Evolutionary conservation across 2,113 vertebrate species (phyloP).

Genomic region (Pica pica): DNA sequence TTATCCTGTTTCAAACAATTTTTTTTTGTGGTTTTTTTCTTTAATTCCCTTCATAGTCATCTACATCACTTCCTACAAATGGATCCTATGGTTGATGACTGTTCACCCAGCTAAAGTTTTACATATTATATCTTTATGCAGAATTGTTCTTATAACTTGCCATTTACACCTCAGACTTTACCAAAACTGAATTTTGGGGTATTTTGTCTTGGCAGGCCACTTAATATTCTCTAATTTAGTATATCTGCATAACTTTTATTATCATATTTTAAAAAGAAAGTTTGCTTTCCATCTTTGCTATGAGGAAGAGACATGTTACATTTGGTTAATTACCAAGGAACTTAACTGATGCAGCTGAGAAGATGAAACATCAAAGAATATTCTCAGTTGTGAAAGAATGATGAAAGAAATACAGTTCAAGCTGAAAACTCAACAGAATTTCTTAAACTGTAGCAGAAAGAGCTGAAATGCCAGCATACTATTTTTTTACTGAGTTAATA

Average conservation of each 20-base stretch:
- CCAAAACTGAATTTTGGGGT: neutral
- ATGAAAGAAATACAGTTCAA: neutral
- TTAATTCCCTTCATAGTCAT: neutral
- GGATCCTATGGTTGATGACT: neutral
- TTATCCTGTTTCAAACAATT: neutral
- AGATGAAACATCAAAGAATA: neutral
- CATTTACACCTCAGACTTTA: neutral
- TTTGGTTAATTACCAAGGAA: neutral
- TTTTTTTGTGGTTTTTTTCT: rapidly evolving
- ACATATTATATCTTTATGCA: neutral
- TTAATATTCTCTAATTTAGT: neutral
- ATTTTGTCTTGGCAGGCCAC: neutral
- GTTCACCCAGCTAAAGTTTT: neutral
- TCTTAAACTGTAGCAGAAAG: neutral
- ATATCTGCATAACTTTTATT: neutral
- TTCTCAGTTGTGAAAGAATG: neutral
- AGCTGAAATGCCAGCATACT: neutral
- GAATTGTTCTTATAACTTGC: neutral
- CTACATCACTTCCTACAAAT: neutral
- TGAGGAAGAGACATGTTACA: neutral
- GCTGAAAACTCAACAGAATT: neutral
- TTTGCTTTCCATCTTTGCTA: neutral
- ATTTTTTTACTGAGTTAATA: neutral
- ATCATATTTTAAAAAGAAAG: neutral
- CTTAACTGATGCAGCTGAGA: neutral